Base-by-base conservation (phyloP, 2,888 invertebrate species). In the Agrilus mali region DNA sequence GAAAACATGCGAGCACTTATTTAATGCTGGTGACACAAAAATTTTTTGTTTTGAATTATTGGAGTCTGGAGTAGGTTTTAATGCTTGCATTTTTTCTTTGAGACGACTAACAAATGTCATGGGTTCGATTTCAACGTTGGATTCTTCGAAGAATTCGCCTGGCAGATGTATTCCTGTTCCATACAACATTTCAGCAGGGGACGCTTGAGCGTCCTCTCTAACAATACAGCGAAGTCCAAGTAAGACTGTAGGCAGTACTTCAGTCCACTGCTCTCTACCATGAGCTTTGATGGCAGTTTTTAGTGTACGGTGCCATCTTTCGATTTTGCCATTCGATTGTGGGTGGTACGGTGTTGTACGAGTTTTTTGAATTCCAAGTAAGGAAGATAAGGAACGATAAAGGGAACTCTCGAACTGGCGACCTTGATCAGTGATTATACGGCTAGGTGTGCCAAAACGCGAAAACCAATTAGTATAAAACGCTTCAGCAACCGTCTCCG, bases 1-100 rank as follows among this genome's bases (percentile, higher is more conserved):
- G 63, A n/a, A 65, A 63, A 50, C 65, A 65, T 8, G 68, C 65
- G 0, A 63, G 10, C 64, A 62, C 67, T 67, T 0, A 55, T 68
- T 1, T 55, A 50, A 22, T 61, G 62, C 48, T 59, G 68, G 2
- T 60, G 59, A 39, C 55, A 59, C 61, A 70, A 71, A 47, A 20
- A 20, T 6, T 16, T 36, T n/a, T n/a, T 43, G 6, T 13, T 27
- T 31, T 5, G 17, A n/a, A 32, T 27, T 14, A 22, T 38, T 38
- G 17, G 36, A 32, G n/a, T 36, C 38, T 13, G 41, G 41, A 10
- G 22, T 34, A 7, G 46, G 41, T 36, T 40, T 41, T 8, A 48
- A 32, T 22, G 12, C 22, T 36, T 20, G 4, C 43, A 20, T 20
- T 20, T 20, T 20, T 20, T 20, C 20, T 20, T 20, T 20, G 20